phyloP scores from a whole-genome alignment of 2,888 invertebrate species.

The Cephus pygmeus region DNA sequence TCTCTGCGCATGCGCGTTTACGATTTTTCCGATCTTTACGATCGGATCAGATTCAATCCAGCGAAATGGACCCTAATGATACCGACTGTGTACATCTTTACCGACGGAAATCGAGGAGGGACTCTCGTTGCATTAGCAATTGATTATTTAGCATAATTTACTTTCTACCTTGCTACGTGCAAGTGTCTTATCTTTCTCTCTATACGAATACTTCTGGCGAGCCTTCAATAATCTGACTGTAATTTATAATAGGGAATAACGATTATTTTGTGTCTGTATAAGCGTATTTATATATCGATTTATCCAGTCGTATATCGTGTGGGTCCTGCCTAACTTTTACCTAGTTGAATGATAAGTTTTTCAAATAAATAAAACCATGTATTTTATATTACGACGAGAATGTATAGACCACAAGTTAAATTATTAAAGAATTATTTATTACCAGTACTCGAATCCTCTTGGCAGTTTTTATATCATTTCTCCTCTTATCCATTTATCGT shows the following conservation, averaged over 20 bases:
- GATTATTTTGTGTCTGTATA: neutral
- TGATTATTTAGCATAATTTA: neutral
- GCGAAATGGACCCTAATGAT: neutral
- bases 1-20: neutral
- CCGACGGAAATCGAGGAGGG: neutral
- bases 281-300: conserved; percentile 8
- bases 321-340: conserved; percentile 14
- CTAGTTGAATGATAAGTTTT: conserved; percentile 19
- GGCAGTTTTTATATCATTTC: neutral
- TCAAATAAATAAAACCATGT: conserved; percentile 30
- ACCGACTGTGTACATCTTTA: neutral
- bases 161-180: neutral
- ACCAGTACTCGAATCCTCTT: conserved; percentile 24
- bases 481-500: neutral
- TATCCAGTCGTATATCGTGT: conserved; percentile 29
- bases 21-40: neutral
- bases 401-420: conserved; percentile 56
- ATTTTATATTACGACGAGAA: conserved; percentile 48
- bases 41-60: neutral
- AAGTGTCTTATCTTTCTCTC: neutral
- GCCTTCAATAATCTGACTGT: neutral
- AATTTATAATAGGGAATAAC: neutral
- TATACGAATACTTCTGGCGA: neutral
- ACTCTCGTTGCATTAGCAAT: neutral
- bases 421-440: conserved; percentile 64